phyloP scores from a whole-genome alignment of 1,140 invertebrate genomes.

The Drosophila bifasciata region DNA sequence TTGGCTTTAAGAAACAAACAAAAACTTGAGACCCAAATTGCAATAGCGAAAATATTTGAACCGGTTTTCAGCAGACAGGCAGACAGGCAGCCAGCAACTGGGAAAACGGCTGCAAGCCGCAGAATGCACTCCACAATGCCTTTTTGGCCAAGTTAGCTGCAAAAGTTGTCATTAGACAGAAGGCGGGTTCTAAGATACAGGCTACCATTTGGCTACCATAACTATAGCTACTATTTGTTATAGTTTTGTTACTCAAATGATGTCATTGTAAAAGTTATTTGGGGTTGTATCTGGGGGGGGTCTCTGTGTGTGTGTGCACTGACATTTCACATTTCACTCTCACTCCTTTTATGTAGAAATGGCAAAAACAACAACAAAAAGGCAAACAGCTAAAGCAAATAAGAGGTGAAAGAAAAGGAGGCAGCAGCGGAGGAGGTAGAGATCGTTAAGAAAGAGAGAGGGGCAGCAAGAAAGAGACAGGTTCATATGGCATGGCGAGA shows the following conservation, averaged over 20 bases:
- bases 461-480: conserved; percentile 22
- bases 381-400: conserved; percentile 43
- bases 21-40: conserved; percentile 74
- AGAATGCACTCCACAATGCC: conserved; percentile 56
- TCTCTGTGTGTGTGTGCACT: conserved; percentile 22
- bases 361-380: conserved; percentile 57
- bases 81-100: conserved; percentile 39
- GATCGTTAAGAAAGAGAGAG: background rate
- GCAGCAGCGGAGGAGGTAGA: conserved; percentile 12
- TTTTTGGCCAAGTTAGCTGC: conserved; percentile 47
- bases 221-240: conserved; percentile 1
- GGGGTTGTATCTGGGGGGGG: conserved; percentile 8
- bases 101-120: conserved; percentile 60
- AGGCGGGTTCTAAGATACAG: conserved; percentile 22
- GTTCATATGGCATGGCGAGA: no score
- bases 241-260: conserved; percentile 38
- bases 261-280: conserved; percentile 70
- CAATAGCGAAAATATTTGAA: conserved; percentile 74
- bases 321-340: conserved; percentile 81
- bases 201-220: background rate
- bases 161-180: conserved; percentile 48
- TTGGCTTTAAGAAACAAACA: conserved; percentile 47
- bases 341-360: conserved; percentile 78
- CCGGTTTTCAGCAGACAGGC: conserved; percentile 64
- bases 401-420: background rate